These are phyloP conservation scores for Andricus quercusramuli DNA, from an alignment of 2,888 invertebrate species.

Conservation along the genomic window DNA sequence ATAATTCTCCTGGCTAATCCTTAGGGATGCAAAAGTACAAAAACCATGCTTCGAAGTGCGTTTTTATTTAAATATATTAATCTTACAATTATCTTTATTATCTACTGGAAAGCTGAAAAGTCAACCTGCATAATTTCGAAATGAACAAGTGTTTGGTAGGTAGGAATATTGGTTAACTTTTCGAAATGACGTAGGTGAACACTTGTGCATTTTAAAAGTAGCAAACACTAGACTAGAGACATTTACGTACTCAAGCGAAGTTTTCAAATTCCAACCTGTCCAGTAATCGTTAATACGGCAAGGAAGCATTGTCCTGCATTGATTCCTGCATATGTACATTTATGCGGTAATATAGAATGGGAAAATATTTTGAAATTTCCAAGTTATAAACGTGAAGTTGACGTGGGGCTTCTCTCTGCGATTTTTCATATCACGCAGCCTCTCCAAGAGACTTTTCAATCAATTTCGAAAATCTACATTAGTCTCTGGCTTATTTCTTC, in stretches of 20 bases:
- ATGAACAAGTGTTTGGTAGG: constrained; percentile 20
- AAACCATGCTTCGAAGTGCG: neutral
- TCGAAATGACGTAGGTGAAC: neutral
- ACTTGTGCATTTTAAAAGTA: constrained; percentile 6
- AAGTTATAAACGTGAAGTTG: constrained; percentile 27
- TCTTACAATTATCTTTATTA: constrained; percentile 1
- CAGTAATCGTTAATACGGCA: constrained; percentile 5
- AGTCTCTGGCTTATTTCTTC: neutral
- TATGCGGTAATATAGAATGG: constrained; percentile 31
- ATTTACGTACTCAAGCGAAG: neutral
- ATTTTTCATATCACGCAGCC: constrained; percentile 68
- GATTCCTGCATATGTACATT: constrained; percentile 29
- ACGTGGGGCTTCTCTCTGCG: constrained; percentile 46
- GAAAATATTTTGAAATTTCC: constrained; percentile 42
- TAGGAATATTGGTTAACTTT: constrained; percentile 12
- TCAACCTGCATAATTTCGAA: neutral
- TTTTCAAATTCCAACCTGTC: neutral
- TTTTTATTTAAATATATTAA: constrained; percentile 9
- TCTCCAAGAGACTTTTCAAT: constrained; percentile 16
- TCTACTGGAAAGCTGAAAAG: neutral
- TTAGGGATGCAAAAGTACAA: constrained; percentile 35
- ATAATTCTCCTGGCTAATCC: constrained; percentile 26
- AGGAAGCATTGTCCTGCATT: constrained; percentile 29
- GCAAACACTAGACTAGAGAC: neutral
- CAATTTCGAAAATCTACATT: neutral